Evolutionary conservation across 2,888 invertebrate genomes (phyloP), one percentile per base, ranked within the genome.

Genomic region (Macrostomum cliftonense): DNA sequence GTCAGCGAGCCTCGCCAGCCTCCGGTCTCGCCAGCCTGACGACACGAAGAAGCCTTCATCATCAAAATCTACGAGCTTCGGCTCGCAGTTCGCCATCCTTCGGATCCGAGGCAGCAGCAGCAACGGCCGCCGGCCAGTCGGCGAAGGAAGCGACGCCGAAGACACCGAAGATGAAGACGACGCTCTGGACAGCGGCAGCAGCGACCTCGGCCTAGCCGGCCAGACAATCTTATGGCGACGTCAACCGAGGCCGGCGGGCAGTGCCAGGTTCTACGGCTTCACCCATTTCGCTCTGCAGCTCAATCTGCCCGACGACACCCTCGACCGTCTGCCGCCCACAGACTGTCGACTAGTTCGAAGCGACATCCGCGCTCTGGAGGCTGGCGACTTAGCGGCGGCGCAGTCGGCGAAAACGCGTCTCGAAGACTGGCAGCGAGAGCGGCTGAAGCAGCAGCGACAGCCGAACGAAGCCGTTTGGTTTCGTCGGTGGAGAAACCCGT

Each of bases 271-370:
- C 68, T 89, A 85, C 71, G 82, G 86, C 62, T 89, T 91, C 72
- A 88, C 88, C 13, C 76, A 78, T 55, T 89, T 88, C 71, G 84
- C 91, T 12, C 82, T 91, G 83, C 79, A 82, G 19, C 73, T 91
- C 51, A 91, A 91, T 72, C 61, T 80, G 55, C 73, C 75, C 1
- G 77, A 76, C 28, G 75, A 21, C 11, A 56, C 59, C 75, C 49
- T 76, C 62, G 16, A 76, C 52, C 75, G 72, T 1, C 70, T 89
- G 37, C 84, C 88, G 54, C 83, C 83, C 4, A 89, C 89, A 12
- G 93, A 93, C 73, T 28, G 28, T 28, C 81, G 80, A 47, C 78
- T 91, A 54, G 75, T 87, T 54, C 77, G 91, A 57, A 88, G 88
- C 1, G 91, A 91, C 70, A 82, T 91, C 47, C 75, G 86, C 53